phyloP scores from a whole-genome alignment of 92 coral and sea anemone species.

The Heteractis magnifica region DNA sequence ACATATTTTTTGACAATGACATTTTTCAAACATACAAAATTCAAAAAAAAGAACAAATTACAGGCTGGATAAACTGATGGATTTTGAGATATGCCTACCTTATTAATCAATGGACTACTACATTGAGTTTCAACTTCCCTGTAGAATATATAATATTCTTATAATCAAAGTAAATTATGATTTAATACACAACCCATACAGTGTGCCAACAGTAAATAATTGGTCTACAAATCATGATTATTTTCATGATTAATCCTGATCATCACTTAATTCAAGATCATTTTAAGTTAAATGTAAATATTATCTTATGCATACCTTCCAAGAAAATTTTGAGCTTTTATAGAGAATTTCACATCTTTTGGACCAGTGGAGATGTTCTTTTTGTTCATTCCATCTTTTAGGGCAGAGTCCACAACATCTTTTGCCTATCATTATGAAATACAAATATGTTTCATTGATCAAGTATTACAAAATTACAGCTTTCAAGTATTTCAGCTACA shows the following conservation, averaged over 20 bases:
- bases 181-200: too few species aligned
- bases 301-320: slow-evolving; percentile 55
- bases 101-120: slow-evolving; percentile 5
- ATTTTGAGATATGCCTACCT: not conserved
- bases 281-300: not conserved
- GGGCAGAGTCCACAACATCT: slow-evolving; percentile 38
- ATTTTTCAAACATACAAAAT: not conserved
- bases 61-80: not conserved
- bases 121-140: not conserved
- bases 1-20: too few species aligned
- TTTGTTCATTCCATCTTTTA: slow-evolving; percentile 51
- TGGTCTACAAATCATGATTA: not conserved
- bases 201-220: too few species aligned
- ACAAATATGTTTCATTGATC: not conserved
- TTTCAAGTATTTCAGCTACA: too few species aligned
- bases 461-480: too few species aligned
- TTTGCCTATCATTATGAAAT: slow-evolving; percentile 40
- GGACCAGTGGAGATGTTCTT: slow-evolving; percentile 41
- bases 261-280: not conserved
- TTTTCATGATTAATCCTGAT: not conserved
- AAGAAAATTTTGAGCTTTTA: slow-evolving; percentile 55
- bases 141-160: not conserved
- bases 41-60: not conserved
- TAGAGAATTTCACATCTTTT: slow-evolving; percentile 53
- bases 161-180: not conserved